Evolutionary conservation across 2,797 vertebrate genomes (phyloP).

Genomic region (Malacoctenus gilli): DNA sequence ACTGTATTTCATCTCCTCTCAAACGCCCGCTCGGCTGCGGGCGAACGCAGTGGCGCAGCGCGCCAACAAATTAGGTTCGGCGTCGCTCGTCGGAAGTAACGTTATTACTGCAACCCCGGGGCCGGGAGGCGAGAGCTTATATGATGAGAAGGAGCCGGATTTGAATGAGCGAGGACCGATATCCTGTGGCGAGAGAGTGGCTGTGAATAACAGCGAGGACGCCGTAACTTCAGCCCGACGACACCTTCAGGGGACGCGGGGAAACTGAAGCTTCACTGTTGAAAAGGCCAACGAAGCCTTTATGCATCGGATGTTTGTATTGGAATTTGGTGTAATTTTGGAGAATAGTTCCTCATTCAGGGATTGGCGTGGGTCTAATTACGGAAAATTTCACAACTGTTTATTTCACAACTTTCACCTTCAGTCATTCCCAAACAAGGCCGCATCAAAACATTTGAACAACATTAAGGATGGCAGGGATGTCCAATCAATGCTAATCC

Average conservation of each 20-base stretch:
- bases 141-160: conserved; percentile 14
- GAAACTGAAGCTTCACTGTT: no score
- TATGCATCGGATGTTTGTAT: no score
- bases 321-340: no score
- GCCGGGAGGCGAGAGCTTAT: conserved; percentile 19
- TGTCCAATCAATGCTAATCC: no score
- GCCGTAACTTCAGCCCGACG: background rate
- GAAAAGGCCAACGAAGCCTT: no score
- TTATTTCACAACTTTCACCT: no score
- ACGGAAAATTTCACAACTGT: background rate
- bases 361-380: no score
- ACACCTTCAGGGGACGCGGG: no score
- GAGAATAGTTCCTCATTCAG: no score
- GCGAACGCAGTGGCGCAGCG: conserved; percentile 6
- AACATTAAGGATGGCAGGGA: no score
- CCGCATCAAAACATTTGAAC: no score
- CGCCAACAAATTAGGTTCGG: conserved; percentile 46
- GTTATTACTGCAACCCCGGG: conserved; percentile 41
- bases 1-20: background rate
- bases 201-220: background rate
- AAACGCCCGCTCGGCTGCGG: conserved; percentile 6
- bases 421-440: no score
- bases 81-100: conserved; percentile 38
- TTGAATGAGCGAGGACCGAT: conserved; percentile 11
- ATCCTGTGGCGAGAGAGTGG: conserved; percentile 1